A percentile compares a stretch with the other conserved stretches of the same genome.
These are phyloP conservation scores for Drosophila pseudoananassae DNA, from an alignment of 1,140 invertebrate genomes.

Conservation along the genomic window DNA sequence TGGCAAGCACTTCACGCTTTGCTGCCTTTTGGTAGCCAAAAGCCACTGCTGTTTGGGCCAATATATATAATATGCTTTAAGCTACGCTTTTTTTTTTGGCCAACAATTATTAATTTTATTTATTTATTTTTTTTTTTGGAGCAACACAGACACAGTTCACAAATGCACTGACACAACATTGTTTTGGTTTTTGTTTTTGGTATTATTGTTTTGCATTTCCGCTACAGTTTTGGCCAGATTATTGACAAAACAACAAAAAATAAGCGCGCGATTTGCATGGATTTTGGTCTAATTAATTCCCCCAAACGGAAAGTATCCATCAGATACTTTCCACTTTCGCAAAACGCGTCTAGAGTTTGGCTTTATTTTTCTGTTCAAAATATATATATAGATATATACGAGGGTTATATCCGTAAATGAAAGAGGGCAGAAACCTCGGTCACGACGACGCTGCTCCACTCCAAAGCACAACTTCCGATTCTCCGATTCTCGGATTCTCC, in stretches of 20 bases:
- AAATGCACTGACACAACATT: slow-evolving; percentile 30
- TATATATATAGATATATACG: slow-evolving; percentile 27
- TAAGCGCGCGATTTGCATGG: slow-evolving; percentile 59
- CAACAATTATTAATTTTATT: slow-evolving; percentile 59
- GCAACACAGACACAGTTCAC: slow-evolving; percentile 56
- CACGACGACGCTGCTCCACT: slow-evolving; percentile 56
- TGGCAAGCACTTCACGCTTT: slow-evolving; percentile 79
- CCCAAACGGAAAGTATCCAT: slow-evolving; percentile 58
- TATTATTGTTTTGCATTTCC: slow-evolving; percentile 71
- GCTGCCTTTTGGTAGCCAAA: slow-evolving; percentile 67
- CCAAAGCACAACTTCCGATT: slow-evolving; percentile 71
- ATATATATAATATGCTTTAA: slow-evolving; percentile 51
- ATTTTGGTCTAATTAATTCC: slow-evolving; percentile 45
- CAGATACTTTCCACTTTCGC: slow-evolving; percentile 78
- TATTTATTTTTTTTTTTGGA: slow-evolving; percentile 34
- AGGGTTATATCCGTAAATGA: slow-evolving; percentile 23
- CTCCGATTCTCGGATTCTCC: slow-evolving; percentile 55
- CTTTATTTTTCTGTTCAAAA: slow-evolving; percentile 31
- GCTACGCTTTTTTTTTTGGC: slow-evolving; percentile 57
- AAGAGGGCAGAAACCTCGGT: slow-evolving; percentile 71
- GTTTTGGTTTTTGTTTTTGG: neutral
- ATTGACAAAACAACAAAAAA: slow-evolving; percentile 77
- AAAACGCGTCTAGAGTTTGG: slow-evolving; percentile 38
- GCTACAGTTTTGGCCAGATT: slow-evolving; percentile 41
- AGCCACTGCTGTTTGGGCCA: slow-evolving; percentile 48